phyloP scores from a whole-genome alignment of 2,797 vertebrate genomes.

The Rhynchonycteris naso region DNA sequence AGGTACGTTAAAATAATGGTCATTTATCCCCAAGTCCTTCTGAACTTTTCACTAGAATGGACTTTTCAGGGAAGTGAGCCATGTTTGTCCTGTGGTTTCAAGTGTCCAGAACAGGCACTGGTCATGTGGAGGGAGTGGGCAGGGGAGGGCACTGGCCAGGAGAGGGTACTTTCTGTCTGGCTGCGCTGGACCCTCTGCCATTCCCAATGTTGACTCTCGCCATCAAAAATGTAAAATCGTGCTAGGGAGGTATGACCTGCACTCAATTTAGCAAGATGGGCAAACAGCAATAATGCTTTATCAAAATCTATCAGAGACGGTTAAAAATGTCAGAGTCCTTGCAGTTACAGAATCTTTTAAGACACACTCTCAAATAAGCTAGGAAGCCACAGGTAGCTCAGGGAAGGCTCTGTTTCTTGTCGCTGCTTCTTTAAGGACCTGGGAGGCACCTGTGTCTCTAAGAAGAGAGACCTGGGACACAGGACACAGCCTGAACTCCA shows the following conservation, averaged over 20 bases:
- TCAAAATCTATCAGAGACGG: neutral
- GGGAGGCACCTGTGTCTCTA: accelerated
- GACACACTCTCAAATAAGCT: neutral
- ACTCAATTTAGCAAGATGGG: neutral
- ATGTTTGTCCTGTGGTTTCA: neutral
- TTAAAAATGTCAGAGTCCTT: neutral
- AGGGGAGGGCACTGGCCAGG: too few relatives aligned
- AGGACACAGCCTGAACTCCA: neutral
- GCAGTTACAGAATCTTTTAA: neutral
- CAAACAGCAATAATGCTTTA: neutral
- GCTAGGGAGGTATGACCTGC: neutral
- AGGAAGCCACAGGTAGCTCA: neutral
- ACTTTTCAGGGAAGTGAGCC: neutral
- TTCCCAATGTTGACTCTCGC: accelerated
- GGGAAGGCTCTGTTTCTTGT: accelerated
- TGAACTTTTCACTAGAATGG: neutral
- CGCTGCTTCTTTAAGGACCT: neutral
- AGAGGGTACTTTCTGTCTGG: neutral
- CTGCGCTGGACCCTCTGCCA: neutral
- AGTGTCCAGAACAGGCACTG: neutral
- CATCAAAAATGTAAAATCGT: neutral
- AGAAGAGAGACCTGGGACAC: neutral
- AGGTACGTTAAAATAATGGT: neutral
- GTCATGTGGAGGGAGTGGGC: neutral
- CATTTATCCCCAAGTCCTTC: neutral